A percentile compares a stretch with the other conserved stretches of the same genome.
Evolutionary conservation across 2,113 vertebrate genomes (phyloP).

Genomic region (Myiozetetes cayanensis): DNA sequence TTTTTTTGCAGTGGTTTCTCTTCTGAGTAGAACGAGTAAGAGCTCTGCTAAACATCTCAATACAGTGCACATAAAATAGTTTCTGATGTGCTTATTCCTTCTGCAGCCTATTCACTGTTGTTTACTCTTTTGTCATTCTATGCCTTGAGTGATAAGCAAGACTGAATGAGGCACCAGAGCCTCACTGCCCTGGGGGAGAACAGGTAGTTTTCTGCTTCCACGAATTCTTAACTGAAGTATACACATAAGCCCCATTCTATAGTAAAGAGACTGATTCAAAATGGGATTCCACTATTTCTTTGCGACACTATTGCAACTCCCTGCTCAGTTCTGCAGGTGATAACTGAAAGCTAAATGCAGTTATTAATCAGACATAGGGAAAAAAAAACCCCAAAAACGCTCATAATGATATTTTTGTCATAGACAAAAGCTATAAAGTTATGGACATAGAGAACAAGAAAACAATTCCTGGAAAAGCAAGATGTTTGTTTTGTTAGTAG

Average conservation of each 20-base stretch:
- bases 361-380: not conserved
- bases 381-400: not conserved
- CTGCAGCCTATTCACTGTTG: not conserved
- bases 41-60: not conserved
- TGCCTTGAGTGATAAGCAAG: not conserved
- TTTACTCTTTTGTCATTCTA: not conserved
- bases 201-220: not conserved
- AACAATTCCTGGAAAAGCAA: not conserved
- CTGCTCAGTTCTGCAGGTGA: not conserved
- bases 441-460: not conserved
- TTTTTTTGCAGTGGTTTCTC: not conserved
- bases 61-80: not conserved
- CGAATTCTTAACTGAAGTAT: not conserved
- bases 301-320: not conserved
- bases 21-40: not conserved
- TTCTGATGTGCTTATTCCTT: slow-evolving; percentile 3
- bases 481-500: not conserved
- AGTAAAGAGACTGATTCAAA: not conserved
- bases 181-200: not conserved
- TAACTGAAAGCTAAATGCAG: not conserved
- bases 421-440: not conserved
- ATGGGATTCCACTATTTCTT: not conserved
- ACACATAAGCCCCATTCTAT: not conserved
- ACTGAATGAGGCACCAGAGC: not conserved
- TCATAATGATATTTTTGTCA: not conserved